These are phyloP conservation scores for Pelagia noctiluca DNA, from an alignment of 30 jellyfish, hydroid and myxozoan species.

Conservation along the genomic window DNA sequence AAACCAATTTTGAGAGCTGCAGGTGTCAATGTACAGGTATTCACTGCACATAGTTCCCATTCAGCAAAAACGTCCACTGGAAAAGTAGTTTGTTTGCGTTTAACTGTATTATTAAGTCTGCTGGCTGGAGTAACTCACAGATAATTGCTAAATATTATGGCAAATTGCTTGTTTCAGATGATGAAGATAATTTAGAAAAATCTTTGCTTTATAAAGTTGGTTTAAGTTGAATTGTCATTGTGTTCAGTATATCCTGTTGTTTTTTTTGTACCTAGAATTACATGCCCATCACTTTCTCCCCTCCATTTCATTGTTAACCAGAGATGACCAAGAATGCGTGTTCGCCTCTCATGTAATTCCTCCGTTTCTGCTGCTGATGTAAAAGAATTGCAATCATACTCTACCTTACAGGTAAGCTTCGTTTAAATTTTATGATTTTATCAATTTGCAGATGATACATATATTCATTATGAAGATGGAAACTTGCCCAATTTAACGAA, in stretches of 20 bases:
- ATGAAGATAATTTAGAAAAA: background rate
- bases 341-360: background rate
- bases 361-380: background rate
- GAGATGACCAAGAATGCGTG: background rate
- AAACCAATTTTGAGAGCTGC: background rate
- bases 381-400: background rate
- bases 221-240: background rate
- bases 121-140: slow-evolving; percentile 1
- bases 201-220: background rate
- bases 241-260: background rate
- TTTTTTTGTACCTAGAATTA: background rate
- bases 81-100: background rate
- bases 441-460: no score
- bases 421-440: no score
- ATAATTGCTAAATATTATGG: background rate
- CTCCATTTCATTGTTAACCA: background rate
- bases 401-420: no score
- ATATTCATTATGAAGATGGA: no score
- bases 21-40: slow-evolving; percentile 1
- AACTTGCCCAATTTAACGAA: no score
- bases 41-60: background rate
- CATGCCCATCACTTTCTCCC: background rate
- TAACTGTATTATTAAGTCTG: background rate
- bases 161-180: background rate
- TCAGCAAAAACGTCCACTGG: background rate